phyloP scores from a whole-genome alignment of 2,113 vertebrate species.

The Podarcis raffonei region DNA sequence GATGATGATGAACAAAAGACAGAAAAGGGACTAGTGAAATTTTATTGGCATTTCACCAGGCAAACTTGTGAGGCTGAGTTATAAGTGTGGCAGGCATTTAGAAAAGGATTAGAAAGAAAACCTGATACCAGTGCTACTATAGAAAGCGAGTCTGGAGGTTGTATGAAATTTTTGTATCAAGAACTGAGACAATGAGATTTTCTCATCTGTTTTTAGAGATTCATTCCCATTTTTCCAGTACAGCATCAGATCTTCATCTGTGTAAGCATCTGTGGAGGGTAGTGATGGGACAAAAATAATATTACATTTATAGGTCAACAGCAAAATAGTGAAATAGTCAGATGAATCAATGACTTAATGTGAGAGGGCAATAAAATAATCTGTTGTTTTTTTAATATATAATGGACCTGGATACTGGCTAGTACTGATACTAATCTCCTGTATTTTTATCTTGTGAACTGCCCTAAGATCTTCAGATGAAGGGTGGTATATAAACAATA shows the following conservation, averaged over 20 bases:
- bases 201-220: slow-evolving; percentile 92
- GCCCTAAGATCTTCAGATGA: too few species aligned
- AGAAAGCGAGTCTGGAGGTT: slow-evolving; percentile 93
- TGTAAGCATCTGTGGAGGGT: slow-evolving; percentile 87
- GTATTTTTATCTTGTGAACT: background rate
- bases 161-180: slow-evolving; percentile 96
- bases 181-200: slow-evolving; percentile 94
- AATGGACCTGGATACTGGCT: too few species aligned
- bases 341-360: background rate
- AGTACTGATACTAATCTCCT: background rate
- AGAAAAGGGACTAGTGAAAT: background rate
- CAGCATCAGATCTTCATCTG: slow-evolving; percentile 95
- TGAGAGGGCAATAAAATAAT: too few species aligned
- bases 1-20: background rate
- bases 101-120: background rate
- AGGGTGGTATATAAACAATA: background rate
- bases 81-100: background rate
- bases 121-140: slow-evolving; percentile 91
- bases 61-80: background rate
- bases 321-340: background rate
- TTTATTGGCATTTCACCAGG: background rate
- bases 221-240: slow-evolving; percentile 96
- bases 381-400: too few species aligned
- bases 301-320: background rate
- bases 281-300: background rate